Evolutionary conservation across 2,888 invertebrate genomes (phyloP).

Genomic region (Seira ritae): DNA sequence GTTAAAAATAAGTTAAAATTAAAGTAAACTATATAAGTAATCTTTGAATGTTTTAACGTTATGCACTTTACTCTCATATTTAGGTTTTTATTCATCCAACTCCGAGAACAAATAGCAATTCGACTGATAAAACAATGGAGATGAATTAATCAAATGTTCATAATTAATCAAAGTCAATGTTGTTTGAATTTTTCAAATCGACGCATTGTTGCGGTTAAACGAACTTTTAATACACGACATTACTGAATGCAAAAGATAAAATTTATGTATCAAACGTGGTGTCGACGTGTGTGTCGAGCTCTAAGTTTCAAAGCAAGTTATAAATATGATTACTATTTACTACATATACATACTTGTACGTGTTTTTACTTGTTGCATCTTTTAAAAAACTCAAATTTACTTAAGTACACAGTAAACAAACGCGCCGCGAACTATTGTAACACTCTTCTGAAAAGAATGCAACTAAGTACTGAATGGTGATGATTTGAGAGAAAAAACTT

Average conservation of each 20-base stretch:
- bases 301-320: too few relatives aligned
- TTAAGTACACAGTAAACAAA: background rate
- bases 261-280: too few relatives aligned
- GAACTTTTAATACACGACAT: too few relatives aligned
- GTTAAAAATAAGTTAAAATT: conserved; percentile 3
- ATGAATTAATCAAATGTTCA: conserved; percentile 30
- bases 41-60: background rate
- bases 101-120: conserved; percentile 28
- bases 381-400: background rate
- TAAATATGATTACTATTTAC: too few relatives aligned
- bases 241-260: too few relatives aligned
- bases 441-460: background rate
- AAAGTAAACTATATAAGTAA: background rate
- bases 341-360: too few relatives aligned
- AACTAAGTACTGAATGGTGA: conserved; percentile 48
- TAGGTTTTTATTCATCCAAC: conserved; percentile 16
- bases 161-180: conserved; percentile 10
- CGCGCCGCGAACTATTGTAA: background rate
- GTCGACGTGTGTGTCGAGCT: too few relatives aligned
- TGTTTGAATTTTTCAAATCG: too few relatives aligned
- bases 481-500: conserved; percentile 31
- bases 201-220: too few relatives aligned
- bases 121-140: conserved; percentile 36
- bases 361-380: background rate
- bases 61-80: background rate